Percentiles rank a stretch among this genome's conserved stretches.
Evolutionary conservation across 1,140 invertebrate species (phyloP).

Genomic region (Diabrotica virgifera): DNA sequence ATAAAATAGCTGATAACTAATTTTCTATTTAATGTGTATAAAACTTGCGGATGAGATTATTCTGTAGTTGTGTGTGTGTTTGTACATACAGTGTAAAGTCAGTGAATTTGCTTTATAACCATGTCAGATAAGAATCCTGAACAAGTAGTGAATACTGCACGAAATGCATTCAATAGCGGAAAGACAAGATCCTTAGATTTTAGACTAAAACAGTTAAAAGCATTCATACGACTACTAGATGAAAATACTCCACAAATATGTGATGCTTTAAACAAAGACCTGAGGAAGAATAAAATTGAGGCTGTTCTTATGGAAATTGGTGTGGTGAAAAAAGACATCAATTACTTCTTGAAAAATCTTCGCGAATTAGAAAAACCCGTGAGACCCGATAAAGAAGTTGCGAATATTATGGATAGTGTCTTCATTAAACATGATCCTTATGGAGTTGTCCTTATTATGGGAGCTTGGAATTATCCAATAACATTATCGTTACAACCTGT

Average conservation of each 20-base stretch:
- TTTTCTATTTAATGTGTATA: too few species aligned
- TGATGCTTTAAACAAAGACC: constrained; percentile 74
- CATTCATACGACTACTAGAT: constrained; percentile 69
- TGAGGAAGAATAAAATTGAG: constrained; percentile 73
- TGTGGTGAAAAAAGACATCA: constrained; percentile 64
- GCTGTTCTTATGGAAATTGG: constrained; percentile 63
- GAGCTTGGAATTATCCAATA: constrained; percentile 97
- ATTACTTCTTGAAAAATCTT: constrained; percentile 58
- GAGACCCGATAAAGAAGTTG: constrained; percentile 63
- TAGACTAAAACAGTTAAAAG: constrained; percentile 69
- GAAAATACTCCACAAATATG: constrained; percentile 74
- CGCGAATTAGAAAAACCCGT: constrained; percentile 66
- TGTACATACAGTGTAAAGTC: too few species aligned
- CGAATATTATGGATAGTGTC: constrained; percentile 70
- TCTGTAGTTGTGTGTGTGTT: too few species aligned
- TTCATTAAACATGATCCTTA: constrained; percentile 67
- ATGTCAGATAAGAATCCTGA: too few species aligned
- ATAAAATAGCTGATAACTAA: too few species aligned
- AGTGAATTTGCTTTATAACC: too few species aligned
- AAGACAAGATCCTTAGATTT: constrained; percentile 72
- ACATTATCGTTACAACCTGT: constrained; percentile 69
- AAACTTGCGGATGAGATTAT: too few species aligned
- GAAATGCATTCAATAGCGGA: constrained; percentile 60
- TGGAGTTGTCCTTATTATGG: constrained; percentile 85
- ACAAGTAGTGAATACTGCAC: constrained; percentile 29